Base-by-base conservation (phyloP, 2,888 invertebrate genomes). In the Epinotia nisella region DNA sequence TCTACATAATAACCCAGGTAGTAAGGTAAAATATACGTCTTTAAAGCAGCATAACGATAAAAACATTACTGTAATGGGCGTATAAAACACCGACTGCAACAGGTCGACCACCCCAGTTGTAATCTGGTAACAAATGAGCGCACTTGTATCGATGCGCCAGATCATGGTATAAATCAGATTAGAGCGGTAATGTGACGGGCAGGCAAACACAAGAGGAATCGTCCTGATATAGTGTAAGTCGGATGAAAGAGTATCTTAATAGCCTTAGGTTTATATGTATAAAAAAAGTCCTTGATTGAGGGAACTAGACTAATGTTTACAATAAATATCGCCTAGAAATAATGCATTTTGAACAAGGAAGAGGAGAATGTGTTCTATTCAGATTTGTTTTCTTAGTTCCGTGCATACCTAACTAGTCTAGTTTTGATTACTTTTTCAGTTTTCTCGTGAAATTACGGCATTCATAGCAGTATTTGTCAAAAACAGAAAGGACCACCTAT, bases 101-200 rank as follows among this genome's bases (percentile, higher is more conserved):
- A 61, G 66, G 71, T 66, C 66, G 71, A 55, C 71, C 60, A 60
- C 66, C 71, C 60, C 66, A 15, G 56, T 66, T 66, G 59, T 71
- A 65, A 71, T 71, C 65, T 71, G 64, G 71, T 71, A 67, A 55
- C 53, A 45, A 60, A 71, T 29, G 71, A 60, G 53, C 21, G 51
- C 45, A 58, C 59, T 71, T 71, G 66, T 60, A 55, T 60, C 70
- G 62, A 70, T 66, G 66, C 62, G 70, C 70, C 62, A 56, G 66
- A 60, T 61, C 71, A 29, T 2, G 70, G 21, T 51, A 72, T 72
- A 72, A 68, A 72, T 72, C 72, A 72, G 72, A 72, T 72, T 72
- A 72, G 67, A 68, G 62, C 67, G 4, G 66, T 72, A 72, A 72
- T 68, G 62, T 68, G 72, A 62, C 72, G 55, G 49, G 10, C 55